phyloP scores from a whole-genome alignment of 2,113 vertebrate genomes.

The Protobothrops mucrosquamatus region DNA sequence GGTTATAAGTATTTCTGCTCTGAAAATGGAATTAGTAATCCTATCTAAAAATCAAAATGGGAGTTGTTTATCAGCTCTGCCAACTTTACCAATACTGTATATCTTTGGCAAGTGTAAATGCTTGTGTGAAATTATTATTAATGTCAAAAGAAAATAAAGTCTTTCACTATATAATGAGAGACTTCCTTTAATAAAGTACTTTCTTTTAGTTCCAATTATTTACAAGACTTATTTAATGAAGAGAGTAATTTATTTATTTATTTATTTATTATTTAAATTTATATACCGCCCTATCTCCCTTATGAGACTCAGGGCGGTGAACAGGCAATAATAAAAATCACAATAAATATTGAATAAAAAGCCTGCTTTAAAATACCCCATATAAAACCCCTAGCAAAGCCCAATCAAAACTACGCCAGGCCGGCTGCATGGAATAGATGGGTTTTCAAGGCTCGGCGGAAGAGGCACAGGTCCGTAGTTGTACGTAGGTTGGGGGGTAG shows the following conservation, averaged over 20 bases:
- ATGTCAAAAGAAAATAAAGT: neutral
- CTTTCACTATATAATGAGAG: neutral
- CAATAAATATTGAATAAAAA: too few species aligned
- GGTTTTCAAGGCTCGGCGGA: too few species aligned
- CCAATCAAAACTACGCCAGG: too few species aligned
- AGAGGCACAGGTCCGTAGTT: too few species aligned
- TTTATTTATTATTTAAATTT: too few species aligned
- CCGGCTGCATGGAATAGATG: too few species aligned
- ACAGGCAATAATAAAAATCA: too few species aligned
- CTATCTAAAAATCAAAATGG: neutral
- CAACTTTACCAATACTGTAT: neutral
- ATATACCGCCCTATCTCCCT: too few species aligned
- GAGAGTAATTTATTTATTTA: neutral
- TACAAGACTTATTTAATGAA: neutral
- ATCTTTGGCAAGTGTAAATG: neutral
- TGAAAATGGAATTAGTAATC: neutral
- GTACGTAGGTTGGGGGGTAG: too few species aligned
- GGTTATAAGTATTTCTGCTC: neutral
- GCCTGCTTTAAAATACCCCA: too few species aligned
- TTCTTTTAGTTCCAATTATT: neutral
- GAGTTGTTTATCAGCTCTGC: neutral
- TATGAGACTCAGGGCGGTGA: too few species aligned
- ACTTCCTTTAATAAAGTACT: neutral
- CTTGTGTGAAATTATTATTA: neutral
- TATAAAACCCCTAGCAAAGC: too few species aligned